phyloP scores from a whole-genome alignment of 2,888 invertebrate genomes.

The Drosophila anceps region DNA sequence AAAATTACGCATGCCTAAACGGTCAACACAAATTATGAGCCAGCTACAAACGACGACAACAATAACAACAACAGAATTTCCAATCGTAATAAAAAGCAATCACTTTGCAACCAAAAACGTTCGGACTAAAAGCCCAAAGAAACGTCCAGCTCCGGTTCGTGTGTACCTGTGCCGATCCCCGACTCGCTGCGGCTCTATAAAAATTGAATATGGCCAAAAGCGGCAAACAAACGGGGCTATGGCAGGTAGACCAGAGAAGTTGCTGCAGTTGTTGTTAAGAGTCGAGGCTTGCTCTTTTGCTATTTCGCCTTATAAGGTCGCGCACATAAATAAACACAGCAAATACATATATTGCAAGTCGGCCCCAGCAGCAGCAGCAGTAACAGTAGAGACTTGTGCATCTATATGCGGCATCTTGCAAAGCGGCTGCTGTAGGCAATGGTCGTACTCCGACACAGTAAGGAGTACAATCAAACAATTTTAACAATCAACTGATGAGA shows the following conservation, averaged over 20 bases:
- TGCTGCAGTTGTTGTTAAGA: slow-evolving; percentile 20
- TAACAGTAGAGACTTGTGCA: slow-evolving; percentile 31
- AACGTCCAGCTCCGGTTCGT: slow-evolving; percentile 41
- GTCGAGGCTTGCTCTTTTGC: slow-evolving; percentile 61
- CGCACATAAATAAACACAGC: slow-evolving; percentile 77
- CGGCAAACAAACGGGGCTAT: slow-evolving; percentile 46
- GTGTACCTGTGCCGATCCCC: slow-evolving; percentile 51
- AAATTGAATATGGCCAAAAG: slow-evolving; percentile 79
- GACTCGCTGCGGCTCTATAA: slow-evolving; percentile 24
- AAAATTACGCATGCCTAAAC: slow-evolving; percentile 77
- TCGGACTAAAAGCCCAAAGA: slow-evolving; percentile 59
- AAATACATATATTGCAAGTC: slow-evolving; percentile 71
- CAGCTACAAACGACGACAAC: slow-evolving; percentile 33
- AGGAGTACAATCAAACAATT: slow-evolving; percentile 65
- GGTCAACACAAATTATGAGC: slow-evolving; percentile 69
- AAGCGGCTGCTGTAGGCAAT: slow-evolving; percentile 61
- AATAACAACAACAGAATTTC: slow-evolving; percentile 45
- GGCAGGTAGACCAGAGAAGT: slow-evolving; percentile 25
- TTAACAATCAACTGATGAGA: slow-evolving; percentile 79
- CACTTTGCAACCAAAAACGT: slow-evolving; percentile 71
- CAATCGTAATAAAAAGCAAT: slow-evolving; percentile 72
- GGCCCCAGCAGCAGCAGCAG: slow-evolving; percentile 13
- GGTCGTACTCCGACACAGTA: slow-evolving; percentile 41
- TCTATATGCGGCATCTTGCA: slow-evolving; percentile 60
- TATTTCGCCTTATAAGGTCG: slow-evolving; percentile 79